A percentile compares a stretch with the other conserved stretches of the same genome.
Evolutionary conservation across 1,140 invertebrate genomes (phyloP).

Genomic region (Triops longicaudatus): DNA sequence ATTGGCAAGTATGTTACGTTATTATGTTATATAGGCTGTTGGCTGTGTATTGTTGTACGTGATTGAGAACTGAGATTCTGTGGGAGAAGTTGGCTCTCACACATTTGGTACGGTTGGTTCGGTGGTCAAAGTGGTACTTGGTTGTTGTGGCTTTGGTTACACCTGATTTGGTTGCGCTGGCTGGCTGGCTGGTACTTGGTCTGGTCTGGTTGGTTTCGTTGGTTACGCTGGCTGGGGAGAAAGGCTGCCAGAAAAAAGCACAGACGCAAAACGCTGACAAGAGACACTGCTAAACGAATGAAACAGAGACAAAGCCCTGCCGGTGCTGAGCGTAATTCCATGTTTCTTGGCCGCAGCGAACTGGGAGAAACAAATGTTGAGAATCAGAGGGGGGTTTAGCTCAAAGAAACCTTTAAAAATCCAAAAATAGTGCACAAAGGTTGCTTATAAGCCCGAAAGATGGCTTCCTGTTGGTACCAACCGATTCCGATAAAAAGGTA

Average conservation of each 20-base stretch:
- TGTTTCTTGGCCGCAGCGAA: slow-evolving; percentile 2
- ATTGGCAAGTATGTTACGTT: background rate
- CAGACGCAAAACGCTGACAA: background rate
- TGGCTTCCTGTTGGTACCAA: background rate
- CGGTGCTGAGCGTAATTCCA: no score
- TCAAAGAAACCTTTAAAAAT: background rate
- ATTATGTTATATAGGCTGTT: slow-evolving; percentile 6
- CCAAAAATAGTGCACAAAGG: background rate
- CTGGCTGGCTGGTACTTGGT: background rate
- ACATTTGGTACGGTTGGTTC: background rate
- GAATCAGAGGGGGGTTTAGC: background rate
- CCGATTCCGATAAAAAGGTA: background rate
- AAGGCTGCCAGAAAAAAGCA: background rate
- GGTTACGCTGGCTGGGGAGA: background rate
- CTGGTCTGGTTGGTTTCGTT: no score
- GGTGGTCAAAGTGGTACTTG: slow-evolving; percentile 11
- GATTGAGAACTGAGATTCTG: background rate
- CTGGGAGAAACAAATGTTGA: background rate
- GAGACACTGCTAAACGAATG: background rate
- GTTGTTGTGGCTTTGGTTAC: slow-evolving; percentile 9
- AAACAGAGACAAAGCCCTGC: background rate
- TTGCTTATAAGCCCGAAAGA: background rate
- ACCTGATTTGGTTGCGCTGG: no score
- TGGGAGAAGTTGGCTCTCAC: background rate
- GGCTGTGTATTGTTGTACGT: slow-evolving; percentile 14